Evolutionary conservation across 2,113 vertebrate genomes (phyloP), one percentile per base, ranked within the genome.

Genomic region (Percina caprodes): DNA sequence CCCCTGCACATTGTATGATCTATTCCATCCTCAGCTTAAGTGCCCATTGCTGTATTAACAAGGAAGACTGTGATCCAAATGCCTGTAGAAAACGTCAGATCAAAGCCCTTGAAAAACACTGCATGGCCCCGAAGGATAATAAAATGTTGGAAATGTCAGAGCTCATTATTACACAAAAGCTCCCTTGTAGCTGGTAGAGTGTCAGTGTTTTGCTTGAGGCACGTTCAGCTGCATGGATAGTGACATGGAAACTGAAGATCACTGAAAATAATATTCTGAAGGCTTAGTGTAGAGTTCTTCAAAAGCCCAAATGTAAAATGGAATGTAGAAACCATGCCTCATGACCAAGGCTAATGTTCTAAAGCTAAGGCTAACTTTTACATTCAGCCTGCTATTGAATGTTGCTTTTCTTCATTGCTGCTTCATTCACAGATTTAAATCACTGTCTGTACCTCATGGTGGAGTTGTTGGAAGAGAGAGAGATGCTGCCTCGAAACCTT

Each of bases 111-210:
- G 19, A 24, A 52, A 54, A 66, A 33, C 18, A 60, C 23, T 62
- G 42, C 12, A 55, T 52, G 19, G 23, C 24, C 71, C 12, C 4
- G 69, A 80, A 74, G 35, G 23, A 72, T 4, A 60, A 58, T 21
- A 30, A 59, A 16, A 35, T 48, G 42, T 46, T 46, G 46, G 14
- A 77, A 80, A 75, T 61, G 74, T 67, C 74, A 72, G 67, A 54
- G 69, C 69, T 80, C 33, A 77, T 55, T 72, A 69, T 76, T 79
- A 79, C 61, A 78, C 23, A 42, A 78, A 74, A 71, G 60, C 48
- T 33, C 54, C n/a, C 14, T 58, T 63, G 65, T 67, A 58, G 23
- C 73, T 66, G 72, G 9, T 35, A 23, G 51, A 69, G 75, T 68
- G 59, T 69, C 48, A 39, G 61, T 42, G 65, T 86, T 71, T 55